Conservation (phyloP, 2,797 vertebrate genomes). For the Spinibarbus caldwelli region DNA sequence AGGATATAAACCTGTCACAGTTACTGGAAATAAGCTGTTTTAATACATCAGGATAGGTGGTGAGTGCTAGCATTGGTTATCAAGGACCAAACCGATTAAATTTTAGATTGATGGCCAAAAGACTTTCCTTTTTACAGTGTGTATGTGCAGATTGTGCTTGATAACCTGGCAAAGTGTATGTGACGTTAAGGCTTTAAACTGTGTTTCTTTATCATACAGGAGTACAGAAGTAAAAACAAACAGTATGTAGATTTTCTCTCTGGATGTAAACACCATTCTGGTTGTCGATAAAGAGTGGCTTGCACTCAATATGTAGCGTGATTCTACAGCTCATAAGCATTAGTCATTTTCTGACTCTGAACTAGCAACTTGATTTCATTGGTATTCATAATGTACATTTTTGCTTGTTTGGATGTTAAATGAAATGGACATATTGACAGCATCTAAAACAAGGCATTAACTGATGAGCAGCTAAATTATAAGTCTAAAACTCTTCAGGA, state of each 20-base stretch:
- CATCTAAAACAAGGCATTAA: background rate
- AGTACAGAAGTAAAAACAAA: background rate
- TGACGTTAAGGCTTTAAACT: background rate
- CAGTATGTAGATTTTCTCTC: too few relatives aligned
- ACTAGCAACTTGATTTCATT: background rate
- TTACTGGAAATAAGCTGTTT: constrained; percentile 15
- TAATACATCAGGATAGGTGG: constrained; percentile 8
- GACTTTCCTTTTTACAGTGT: background rate
- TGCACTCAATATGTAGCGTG: background rate
- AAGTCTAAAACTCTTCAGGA: background rate
- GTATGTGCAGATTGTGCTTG: background rate
- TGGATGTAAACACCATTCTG: background rate
- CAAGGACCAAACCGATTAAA: background rate
- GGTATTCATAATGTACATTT: background rate
- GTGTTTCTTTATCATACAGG: background rate
- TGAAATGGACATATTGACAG: background rate
- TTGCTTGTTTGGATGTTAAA: background rate
- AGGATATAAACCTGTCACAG: constrained; percentile 25
- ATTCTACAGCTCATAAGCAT: background rate
- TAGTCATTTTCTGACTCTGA: background rate
- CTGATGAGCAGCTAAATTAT: background rate
- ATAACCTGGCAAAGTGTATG: background rate
- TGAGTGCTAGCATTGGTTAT: background rate
- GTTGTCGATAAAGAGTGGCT: background rate
- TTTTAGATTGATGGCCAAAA: background rate